Evolutionary conservation across 2,888 invertebrate species (phyloP).

Genomic region (Limnephilus auricula): DNA sequence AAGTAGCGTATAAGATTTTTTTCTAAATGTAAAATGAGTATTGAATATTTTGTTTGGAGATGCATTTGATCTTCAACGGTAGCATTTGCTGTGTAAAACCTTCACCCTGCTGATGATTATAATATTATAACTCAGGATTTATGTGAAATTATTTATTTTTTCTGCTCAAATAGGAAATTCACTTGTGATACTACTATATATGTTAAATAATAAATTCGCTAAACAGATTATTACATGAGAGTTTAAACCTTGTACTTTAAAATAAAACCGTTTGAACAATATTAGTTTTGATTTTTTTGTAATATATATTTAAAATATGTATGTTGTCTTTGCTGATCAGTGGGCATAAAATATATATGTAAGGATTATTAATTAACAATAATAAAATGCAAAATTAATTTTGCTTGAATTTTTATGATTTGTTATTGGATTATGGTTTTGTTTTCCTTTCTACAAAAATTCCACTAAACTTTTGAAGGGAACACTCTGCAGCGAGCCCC

Average conservation of each 20-base stretch:
- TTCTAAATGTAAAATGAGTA: conserved; percentile 63
- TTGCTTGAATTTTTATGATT: conserved; percentile 64
- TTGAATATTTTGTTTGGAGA: conserved; percentile 28
- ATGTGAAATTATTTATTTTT: conserved; percentile 57
- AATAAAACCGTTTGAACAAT: conserved; percentile 54
- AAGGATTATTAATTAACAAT: conserved; percentile 64
- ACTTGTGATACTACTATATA: conserved; percentile 60
- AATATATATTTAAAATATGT: conserved; percentile 64
- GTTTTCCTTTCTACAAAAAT: conserved; percentile 21
- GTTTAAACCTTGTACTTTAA: conserved; percentile 42
- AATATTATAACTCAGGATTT: conserved; percentile 9
- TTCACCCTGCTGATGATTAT: conserved; percentile 38
- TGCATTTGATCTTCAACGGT: conserved; percentile 36
- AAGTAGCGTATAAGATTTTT: conserved; percentile 63
- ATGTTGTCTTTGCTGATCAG: conserved; percentile 65
- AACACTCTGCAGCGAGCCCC: neutral
- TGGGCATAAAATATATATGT: conserved; percentile 66
- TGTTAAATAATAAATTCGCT: conserved; percentile 51
- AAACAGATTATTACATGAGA: conserved; percentile 52
- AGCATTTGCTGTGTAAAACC: conserved; percentile 46
- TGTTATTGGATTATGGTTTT: conserved; percentile 50
- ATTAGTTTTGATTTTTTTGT: conserved; percentile 61
- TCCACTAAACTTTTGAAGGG: neutral
- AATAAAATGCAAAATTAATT: conserved; percentile 66
- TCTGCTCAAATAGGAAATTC: conserved; percentile 60